Percentiles rank a stretch among this genome's conserved stretches.
Evolutionary conservation across 2,888 invertebrate species (phyloP).

Genomic region (Thecocarcelia acutangulata): DNA sequence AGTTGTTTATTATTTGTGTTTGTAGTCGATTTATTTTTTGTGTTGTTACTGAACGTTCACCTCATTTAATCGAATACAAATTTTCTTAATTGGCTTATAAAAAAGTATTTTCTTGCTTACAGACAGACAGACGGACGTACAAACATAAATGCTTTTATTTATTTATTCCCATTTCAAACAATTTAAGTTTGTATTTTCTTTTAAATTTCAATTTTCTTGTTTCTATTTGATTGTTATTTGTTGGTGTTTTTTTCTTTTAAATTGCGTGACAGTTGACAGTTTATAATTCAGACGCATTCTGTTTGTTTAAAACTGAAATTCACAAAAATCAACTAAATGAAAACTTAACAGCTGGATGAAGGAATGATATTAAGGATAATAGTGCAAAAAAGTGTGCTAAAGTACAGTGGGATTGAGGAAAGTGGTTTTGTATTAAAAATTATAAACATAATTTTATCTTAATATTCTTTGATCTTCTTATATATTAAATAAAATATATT

Average conservation of each 20-base stretch:
- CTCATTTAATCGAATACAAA: conserved; percentile 58
- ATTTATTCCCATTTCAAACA: conserved; percentile 9
- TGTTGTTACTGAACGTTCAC: conserved; percentile 31
- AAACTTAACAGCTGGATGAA: too few relatives aligned
- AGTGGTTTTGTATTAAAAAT: too few relatives aligned
- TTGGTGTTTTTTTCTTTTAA: not conserved
- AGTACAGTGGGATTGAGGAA: too few relatives aligned
- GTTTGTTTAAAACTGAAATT: not conserved
- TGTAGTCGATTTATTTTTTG: conserved; percentile 1
- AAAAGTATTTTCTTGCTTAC: conserved; percentile 2
- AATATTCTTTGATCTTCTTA: too few relatives aligned
- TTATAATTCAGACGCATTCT: conserved; percentile 23
- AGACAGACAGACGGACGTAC: not conserved
- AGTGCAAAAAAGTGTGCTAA: too few relatives aligned
- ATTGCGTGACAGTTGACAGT: conserved; percentile 66
- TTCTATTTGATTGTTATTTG: not conserved
- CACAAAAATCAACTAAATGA: too few relatives aligned
- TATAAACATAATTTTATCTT: too few relatives aligned
- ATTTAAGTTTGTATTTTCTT: conserved; percentile 6
- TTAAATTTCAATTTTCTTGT: not conserved
- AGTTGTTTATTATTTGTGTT: conserved; percentile 43
- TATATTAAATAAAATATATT: too few relatives aligned
- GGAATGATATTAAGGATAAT: too few relatives aligned
- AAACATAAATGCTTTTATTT: conserved; percentile 8
- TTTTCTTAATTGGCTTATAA: conserved; percentile 64